Evolutionary conservation across 2,797 vertebrate genomes (phyloP), one percentile per base, ranked within the genome.

Genomic region (Rhinichthys osculus): DNA sequence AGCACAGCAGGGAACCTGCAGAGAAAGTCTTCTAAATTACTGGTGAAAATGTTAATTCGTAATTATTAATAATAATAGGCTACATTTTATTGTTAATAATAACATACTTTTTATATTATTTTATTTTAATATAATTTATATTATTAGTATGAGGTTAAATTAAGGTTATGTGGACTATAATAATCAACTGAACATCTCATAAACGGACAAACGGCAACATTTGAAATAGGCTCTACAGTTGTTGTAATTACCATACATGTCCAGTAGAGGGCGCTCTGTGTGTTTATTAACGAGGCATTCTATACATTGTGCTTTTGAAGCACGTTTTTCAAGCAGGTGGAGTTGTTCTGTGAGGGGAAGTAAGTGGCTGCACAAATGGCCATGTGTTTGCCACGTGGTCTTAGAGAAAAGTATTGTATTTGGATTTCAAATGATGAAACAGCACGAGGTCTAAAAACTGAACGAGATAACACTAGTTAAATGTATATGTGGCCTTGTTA

Each of bases 181-280:
- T 30, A 52, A 33, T 66, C 27, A 74, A 21, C 4, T 19, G 13
- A 33, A 78, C 30, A 27, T 9, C 0, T 54, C 5, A 42, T 16
- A 47, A 35, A 77, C 42, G 1, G 27, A n/a, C 8, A 14, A 76
- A 38, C 23, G 1, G 4, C 19, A 33, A 30, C 40, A 23, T 74
- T 5, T 67, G 7, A 54, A 27, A 40, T 7, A 16, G 17, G 4
- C 23, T 30, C 10, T 33, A 57, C 13, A 70, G 17, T 13, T 67
- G 71, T 72, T 87, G 67, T 73, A 74, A 73, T 86, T 17, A 33
- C 10, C 30, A 50, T 23, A 30, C 1, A 74, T 71, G 73, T 13
- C 82, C 86, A 79, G 19, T 54, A 89, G 88, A 87, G 64, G 86
- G 17, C 52, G 5, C 50, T 47, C 3, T 77, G 11, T 40, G 30